Evolutionary conservation across 2,888 invertebrate genomes (phyloP), one percentile per base, ranked within the genome.

Genomic region (Troilus luridus): DNA sequence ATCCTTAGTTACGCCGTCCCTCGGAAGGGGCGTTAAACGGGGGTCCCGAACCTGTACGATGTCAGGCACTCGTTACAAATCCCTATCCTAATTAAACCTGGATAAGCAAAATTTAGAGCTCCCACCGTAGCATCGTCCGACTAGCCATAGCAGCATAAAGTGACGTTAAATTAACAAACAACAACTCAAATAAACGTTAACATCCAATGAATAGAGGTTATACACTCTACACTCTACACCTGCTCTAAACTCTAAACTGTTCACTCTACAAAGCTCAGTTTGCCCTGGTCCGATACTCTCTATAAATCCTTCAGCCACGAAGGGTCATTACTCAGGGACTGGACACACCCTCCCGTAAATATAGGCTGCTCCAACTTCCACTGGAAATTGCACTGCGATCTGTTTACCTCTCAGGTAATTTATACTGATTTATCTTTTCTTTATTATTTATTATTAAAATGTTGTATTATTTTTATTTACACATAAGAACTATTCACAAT

Each of bases 271-370:
- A 7, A 19, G 11, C 56, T 56, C n/a, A n/a, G 56, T 85, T 56
- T 56, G 11, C 85, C n/a, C 85, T 58, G 5, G 11, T 11, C 56
- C 56, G 85, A 58, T 56, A 56, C 85, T n/a, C 10, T 41, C 85
- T 85, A 58, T 85, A 85, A 85, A 85, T 85, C 85, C 56, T 85
- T 58, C 56, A 85, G 17, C 21, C 56, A 5, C 21, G 85, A 85
- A 21, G n/a, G 54, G 56, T 56, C 56, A 85, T 85, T 85, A 85
- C 56, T 85, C 85, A 85, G 85, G 56, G 19, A 54, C 21, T 3
- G n/a, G 85, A 24, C 56, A 41, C 41, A 77, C 14, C 41, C 27
- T 41, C 41, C 1, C 0, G 72, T 77, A 77, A 77, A 77, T 77
- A 77, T 77, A 41, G 72, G 17, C 7, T 19, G 7, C 7, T 41